Conservation (phyloP, 1,140 invertebrate genomes). For the Drosophila triauraria region DNA sequence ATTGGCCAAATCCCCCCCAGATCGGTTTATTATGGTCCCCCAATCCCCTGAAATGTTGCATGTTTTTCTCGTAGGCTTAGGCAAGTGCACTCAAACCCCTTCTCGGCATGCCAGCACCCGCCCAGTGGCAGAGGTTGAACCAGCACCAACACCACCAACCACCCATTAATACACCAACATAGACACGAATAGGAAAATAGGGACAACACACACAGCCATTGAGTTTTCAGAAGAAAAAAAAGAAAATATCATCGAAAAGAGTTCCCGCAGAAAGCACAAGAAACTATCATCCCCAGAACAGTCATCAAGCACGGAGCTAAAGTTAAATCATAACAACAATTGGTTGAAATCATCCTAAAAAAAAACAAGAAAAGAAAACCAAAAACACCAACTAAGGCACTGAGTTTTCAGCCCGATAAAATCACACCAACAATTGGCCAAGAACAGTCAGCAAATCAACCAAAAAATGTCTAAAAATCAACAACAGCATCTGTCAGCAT, state of each 20-base stretch:
- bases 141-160: slow-evolving; percentile 1
- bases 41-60: slow-evolving; percentile 21
- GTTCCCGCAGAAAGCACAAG: neutral
- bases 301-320: neutral
- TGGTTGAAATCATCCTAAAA: slow-evolving; percentile 11
- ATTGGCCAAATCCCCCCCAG: slow-evolving; percentile 21
- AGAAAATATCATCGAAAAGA: slow-evolving; percentile 3
- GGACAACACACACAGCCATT: slow-evolving; percentile 7
- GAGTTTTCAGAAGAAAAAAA: slow-evolving; percentile 15
- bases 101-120: slow-evolving; percentile 36
- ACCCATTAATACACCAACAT: slow-evolving; percentile 8
- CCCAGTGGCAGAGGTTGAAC: slow-evolving; percentile 33
- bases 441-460: slow-evolving; percentile 15
- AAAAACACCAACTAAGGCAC: slow-evolving; percentile 5
- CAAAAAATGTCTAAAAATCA: neutral
- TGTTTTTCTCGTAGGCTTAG: slow-evolving; percentile 19
- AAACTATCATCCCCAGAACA: slow-evolving; percentile 7
- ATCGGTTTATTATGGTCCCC: slow-evolving; percentile 8
- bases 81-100: slow-evolving; percentile 16
- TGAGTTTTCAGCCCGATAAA: slow-evolving; percentile 40
- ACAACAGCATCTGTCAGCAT: slow-evolving; percentile 14
- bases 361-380: neutral
- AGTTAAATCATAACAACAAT: slow-evolving; percentile 3
- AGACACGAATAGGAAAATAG: slow-evolving; percentile 8
- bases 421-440: slow-evolving; percentile 37